A percentile compares a stretch with the other conserved stretches of the same genome.
Conservation (phyloP, 2,888 invertebrate species). For the Erpobdella octoculata region DNA sequence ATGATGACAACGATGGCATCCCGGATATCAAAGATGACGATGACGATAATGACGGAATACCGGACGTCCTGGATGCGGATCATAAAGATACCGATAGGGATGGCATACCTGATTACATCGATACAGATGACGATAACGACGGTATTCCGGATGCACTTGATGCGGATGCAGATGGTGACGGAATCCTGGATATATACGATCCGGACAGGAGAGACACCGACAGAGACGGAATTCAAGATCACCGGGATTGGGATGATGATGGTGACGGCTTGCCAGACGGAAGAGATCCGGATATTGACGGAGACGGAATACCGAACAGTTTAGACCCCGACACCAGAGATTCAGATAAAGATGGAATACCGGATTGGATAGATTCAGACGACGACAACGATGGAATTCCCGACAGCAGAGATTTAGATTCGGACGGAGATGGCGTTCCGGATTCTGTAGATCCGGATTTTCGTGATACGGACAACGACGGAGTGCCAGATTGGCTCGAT, state of each 20-base stretch:
- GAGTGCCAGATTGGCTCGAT: constrained; percentile 34
- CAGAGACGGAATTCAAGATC: constrained; percentile 27
- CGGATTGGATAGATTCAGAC: constrained; percentile 27
- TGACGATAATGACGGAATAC: constrained; percentile 30
- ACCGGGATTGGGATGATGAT: constrained; percentile 27
- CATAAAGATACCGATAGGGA: constrained; percentile 29
- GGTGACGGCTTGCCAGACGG: constrained; percentile 28
- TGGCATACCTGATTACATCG: constrained; percentile 29
- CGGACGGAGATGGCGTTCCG: constrained; percentile 44
- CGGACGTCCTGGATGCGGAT: constrained; percentile 27
- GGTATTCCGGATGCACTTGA: constrained; percentile 27
- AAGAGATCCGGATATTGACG: constrained; percentile 26
- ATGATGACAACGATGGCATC: constrained; percentile 29
- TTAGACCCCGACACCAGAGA: constrained; percentile 27
- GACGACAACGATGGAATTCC: constrained; percentile 30
- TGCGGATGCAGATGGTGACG: constrained; percentile 30
- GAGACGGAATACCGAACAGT: constrained; percentile 27
- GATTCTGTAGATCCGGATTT: constrained; percentile 38
- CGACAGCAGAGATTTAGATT: constrained; percentile 14
- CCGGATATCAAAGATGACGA: constrained; percentile 26
- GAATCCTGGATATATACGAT: constrained; percentile 24
- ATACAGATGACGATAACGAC: constrained; percentile 29
- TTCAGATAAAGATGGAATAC: constrained; percentile 29
- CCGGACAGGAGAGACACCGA: constrained; percentile 31
- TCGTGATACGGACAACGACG: constrained; percentile 35